Percentiles rank a stretch among this genome's conserved stretches.
Evolutionary conservation across 2,888 invertebrate species (phyloP).

Genomic region (Margaritifera margaritifera): DNA sequence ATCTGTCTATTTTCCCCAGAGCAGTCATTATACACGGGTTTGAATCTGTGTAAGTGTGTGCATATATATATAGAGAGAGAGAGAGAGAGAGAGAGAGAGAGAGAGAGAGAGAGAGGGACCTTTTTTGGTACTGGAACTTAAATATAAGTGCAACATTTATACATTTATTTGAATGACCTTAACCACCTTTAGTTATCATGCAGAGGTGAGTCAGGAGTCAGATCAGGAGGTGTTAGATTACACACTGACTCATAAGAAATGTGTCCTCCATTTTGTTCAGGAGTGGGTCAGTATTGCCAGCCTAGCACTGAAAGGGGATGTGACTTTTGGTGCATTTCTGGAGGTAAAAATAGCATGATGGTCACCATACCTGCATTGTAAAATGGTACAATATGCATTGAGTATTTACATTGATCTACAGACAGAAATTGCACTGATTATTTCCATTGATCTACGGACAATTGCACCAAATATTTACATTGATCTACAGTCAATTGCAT

Average conservation of each 20-base stretch:
- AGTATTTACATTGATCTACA: too few relatives aligned
- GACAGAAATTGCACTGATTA: too few relatives aligned
- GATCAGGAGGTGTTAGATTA: constrained; percentile 62
- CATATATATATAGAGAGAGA: too few relatives aligned
- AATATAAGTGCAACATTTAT: background rate
- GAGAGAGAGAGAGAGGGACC: too few relatives aligned
- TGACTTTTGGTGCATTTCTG: constrained; percentile 81
- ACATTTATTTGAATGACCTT: constrained; percentile 24
- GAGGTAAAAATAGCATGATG: constrained; percentile 76
- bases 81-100: too few relatives aligned
- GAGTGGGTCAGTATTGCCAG: constrained; percentile 84
- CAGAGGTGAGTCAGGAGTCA: constrained; percentile 49
- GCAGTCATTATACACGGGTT: too few relatives aligned
- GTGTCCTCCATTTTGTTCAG: constrained; percentile 85
- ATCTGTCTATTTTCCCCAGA: too few relatives aligned
- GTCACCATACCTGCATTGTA: background rate
- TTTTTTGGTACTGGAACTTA: too few relatives aligned
- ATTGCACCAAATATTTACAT: too few relatives aligned
- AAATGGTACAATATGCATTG: background rate
- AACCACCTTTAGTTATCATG: constrained; percentile 57
- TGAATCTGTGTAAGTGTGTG: too few relatives aligned
- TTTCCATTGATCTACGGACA: too few relatives aligned
- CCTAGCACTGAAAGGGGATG: constrained; percentile 84
- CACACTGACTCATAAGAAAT: constrained; percentile 78
- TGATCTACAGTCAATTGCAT: too few relatives aligned